phyloP scores from a whole-genome alignment of 2,113 vertebrate species.

The Astatoreochromis straeleni region DNA sequence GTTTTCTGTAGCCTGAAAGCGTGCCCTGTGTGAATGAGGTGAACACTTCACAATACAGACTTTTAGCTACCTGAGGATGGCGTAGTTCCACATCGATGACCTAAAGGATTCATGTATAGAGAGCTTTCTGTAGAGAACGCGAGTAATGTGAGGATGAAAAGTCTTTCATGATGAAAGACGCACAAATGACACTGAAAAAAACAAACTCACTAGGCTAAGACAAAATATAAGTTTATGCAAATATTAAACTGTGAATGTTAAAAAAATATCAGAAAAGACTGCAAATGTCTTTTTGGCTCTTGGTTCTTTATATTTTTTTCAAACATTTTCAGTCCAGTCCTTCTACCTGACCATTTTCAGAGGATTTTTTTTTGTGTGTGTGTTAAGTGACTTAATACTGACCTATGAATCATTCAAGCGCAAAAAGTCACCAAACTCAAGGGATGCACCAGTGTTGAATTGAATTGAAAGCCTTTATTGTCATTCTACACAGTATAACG shows the following conservation, averaged over 20 bases:
- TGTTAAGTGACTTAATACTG: neutral
- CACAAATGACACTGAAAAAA: neutral
- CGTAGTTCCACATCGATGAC: neutral
- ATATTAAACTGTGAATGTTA: neutral
- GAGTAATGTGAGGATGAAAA: neutral
- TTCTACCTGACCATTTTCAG: neutral
- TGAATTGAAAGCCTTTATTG: neutral
- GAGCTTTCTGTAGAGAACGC: neutral
- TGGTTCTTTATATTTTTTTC: neutral
- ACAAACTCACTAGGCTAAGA: neutral
- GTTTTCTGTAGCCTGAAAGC: conserved; percentile 42
- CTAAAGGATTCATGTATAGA: conserved; percentile 37
- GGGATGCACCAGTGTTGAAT: neutral
- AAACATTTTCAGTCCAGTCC: neutral
- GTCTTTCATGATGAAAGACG: neutral
- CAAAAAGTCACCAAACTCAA: neutral
- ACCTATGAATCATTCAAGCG: accelerated
- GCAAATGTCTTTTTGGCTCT: neutral
- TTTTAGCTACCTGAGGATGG: conserved; percentile 12
- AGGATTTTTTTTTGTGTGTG: neutral
- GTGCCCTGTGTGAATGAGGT: conserved; percentile 12
- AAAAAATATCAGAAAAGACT: neutral
- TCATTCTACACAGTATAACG: neutral
- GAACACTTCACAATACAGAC: conserved; percentile 30
- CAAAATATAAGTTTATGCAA: accelerated